Conservation (phyloP, 2,888 invertebrate genomes). For the Epirrhoe alternata region DNA sequence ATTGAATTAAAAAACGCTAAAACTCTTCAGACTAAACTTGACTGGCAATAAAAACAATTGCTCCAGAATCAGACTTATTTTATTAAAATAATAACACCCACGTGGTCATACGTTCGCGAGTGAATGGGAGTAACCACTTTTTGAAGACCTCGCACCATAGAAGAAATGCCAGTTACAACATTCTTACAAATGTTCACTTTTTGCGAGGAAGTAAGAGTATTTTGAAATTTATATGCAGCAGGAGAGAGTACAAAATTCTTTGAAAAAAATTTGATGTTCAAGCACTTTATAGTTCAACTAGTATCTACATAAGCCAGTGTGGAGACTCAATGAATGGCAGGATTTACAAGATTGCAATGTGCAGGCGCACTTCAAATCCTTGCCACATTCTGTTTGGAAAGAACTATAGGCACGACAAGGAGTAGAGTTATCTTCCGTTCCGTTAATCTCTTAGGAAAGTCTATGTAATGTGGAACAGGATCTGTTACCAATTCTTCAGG, state of each 20-base stretch:
- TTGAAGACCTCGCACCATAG: constrained; percentile 23
- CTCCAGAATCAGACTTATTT: constrained; percentile 56
- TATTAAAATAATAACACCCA: constrained; percentile 73
- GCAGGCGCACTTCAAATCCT: no score
- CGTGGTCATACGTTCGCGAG: constrained; percentile 65
- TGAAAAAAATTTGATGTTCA: background rate
- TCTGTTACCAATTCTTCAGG: constrained; percentile 26
- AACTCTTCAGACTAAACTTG: constrained; percentile 26
- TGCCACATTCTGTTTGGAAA: no score
- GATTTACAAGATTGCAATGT: no score
- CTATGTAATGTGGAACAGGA: constrained; percentile 11
- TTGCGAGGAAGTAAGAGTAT: background rate
- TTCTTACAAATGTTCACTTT: background rate
- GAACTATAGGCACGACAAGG: no score
- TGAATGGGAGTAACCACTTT: constrained; percentile 55
- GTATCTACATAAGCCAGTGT: background rate
- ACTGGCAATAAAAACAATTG: constrained; percentile 46
- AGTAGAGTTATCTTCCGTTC: no score
- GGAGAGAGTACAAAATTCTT: background rate
- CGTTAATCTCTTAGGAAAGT: background rate
- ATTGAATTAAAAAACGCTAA: no score
- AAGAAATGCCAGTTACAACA: background rate
- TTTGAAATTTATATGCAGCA: background rate
- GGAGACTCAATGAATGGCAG: background rate
- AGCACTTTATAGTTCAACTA: background rate